These are phyloP conservation scores for Deroptyus accipitrinus DNA, from an alignment of 2,113 vertebrate genomes.

Conservation along the genomic window DNA sequence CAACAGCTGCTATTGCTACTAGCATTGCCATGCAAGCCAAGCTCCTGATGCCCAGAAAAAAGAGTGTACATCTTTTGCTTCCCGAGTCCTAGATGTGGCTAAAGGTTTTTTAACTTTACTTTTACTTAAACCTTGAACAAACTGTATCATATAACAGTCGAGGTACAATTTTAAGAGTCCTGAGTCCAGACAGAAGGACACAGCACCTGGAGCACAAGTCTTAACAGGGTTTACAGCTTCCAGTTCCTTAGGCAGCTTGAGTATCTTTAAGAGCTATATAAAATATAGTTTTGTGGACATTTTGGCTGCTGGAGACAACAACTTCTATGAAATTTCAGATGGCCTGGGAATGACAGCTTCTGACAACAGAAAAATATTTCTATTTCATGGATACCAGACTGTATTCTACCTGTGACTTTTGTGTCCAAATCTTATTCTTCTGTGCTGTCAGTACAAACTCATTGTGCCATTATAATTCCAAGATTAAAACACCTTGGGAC, in stretches of 20 bases:
- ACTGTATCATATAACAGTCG: background rate
- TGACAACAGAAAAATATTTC: background rate
- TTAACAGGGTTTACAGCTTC: background rate
- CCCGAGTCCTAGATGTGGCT: background rate
- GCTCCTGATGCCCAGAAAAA: background rate
- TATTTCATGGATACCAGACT: background rate
- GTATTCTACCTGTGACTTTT: background rate
- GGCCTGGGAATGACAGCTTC: background rate
- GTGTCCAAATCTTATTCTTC: background rate
- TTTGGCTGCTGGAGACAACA: background rate
- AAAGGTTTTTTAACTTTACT: background rate
- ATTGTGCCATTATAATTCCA: background rate
- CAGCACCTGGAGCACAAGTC: background rate
- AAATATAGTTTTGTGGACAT: background rate
- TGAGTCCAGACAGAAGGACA: background rate
- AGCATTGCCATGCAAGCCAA: background rate
- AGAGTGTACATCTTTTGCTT: accelerated
- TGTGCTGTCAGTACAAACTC: background rate
- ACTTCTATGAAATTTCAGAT: background rate
- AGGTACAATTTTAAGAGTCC: background rate
- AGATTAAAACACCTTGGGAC: background rate
- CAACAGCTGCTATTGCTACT: background rate
- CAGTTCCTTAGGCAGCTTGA: background rate
- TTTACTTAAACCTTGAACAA: background rate
- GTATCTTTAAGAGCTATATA: background rate